These are phyloP conservation scores for Drosophila neocordata DNA, from an alignment of 1,140 invertebrate genomes.

Conservation along the genomic window DNA sequence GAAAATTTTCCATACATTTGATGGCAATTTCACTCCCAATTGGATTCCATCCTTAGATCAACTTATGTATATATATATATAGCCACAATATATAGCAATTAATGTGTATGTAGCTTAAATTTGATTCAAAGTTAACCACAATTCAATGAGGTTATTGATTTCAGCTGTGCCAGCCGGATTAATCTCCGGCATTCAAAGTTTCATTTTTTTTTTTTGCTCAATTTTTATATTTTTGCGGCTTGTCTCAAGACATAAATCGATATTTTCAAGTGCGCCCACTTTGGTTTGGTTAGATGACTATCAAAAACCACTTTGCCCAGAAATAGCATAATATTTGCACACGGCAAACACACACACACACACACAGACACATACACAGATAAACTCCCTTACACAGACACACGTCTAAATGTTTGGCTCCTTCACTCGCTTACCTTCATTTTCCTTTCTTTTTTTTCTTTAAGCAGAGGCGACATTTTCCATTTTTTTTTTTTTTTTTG, in stretches of 20 bases:
- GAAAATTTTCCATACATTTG: too few relatives aligned
- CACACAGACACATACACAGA: constrained; percentile 9
- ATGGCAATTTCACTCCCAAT: too few relatives aligned
- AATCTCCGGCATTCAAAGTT: constrained; percentile 48
- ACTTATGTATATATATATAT: too few relatives aligned
- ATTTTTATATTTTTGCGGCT: constrained; percentile 17
- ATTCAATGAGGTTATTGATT: constrained; percentile 20
- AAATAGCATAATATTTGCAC: constrained; percentile 68
- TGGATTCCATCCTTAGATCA: too few relatives aligned
- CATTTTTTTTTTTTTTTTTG: not conserved
- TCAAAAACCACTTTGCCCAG: constrained; percentile 66
- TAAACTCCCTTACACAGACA: not conserved
- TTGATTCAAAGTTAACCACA: constrained; percentile 20
- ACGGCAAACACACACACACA: constrained; percentile 34
- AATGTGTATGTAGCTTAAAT: constrained; percentile 16
- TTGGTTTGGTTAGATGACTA: constrained; percentile 50
- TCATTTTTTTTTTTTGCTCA: not conserved
- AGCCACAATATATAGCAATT: too few relatives aligned
- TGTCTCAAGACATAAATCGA: constrained; percentile 50
- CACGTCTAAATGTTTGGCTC: constrained; percentile 46
- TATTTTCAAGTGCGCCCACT: constrained; percentile 47
- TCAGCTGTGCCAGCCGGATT: constrained; percentile 13
- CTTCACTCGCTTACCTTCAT: constrained; percentile 21
- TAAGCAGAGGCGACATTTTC: constrained; percentile 2
- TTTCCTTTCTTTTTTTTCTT: not conserved